These are phyloP conservation scores for Pangasius macronema DNA, from an alignment of 2,797 vertebrate species.

Conservation along the genomic window DNA sequence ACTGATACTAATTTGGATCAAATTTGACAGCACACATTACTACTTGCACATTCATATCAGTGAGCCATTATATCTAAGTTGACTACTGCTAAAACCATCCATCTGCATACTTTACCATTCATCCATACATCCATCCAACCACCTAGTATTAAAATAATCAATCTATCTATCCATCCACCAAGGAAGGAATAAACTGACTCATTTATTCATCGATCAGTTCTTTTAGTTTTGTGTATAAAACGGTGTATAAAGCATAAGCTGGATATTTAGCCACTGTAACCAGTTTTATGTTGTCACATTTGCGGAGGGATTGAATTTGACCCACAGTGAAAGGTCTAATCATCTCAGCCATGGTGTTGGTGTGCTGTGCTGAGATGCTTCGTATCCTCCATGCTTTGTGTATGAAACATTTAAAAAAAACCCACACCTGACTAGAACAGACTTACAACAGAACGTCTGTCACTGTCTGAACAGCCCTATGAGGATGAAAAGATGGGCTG, in stretches of 20 bases:
- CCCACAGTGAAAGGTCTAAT: slow-evolving; percentile 56
- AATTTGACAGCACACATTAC: neutral
- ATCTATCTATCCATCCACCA: neutral
- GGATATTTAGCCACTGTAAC: neutral
- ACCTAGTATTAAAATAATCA: neutral
- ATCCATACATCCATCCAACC: slow-evolving; percentile 7
- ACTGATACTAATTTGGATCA: neutral
- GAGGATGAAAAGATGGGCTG: slow-evolving; percentile 75
- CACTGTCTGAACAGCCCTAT: slow-evolving; percentile 80
- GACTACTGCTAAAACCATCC: neutral
- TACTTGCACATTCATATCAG: neutral
- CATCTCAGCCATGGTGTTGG: slow-evolving; percentile 58
- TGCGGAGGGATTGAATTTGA: slow-evolving; percentile 55
- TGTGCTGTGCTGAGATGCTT: slow-evolving; percentile 53
- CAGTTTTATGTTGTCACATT: slow-evolving; percentile 12
- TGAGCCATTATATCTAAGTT: neutral
- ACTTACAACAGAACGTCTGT: slow-evolving; percentile 77
- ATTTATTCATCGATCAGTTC: neutral
- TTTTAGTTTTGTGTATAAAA: neutral
- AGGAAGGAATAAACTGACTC: neutral
- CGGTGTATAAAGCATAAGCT: neutral
- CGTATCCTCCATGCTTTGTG: slow-evolving; percentile 54
- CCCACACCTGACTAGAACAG: slow-evolving; percentile 83
- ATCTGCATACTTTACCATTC: neutral
- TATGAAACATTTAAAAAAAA: slow-evolving; percentile 25